Evolutionary conservation across 2,888 invertebrate species (phyloP), one percentile per base, ranked within the genome.

Genomic region (Clivina fossor): DNA sequence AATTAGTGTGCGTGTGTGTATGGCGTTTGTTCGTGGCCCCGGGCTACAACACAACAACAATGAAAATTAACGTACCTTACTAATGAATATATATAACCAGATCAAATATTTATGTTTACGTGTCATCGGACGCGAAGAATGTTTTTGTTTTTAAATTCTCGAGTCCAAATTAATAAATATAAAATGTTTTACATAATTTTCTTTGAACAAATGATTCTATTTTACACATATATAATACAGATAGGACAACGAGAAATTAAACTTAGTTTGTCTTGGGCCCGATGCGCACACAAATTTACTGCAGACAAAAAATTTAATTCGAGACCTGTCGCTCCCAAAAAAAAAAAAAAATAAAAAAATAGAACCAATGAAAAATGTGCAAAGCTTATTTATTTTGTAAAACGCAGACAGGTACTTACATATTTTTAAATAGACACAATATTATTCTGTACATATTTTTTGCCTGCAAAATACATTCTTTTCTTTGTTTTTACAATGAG

Each of bases 381-480:
- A 50, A 50, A 32, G 16, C 41, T 33, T 32, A 50, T 37, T 38
- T 38, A 13, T 41, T 41, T 18, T 40, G n/a, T n/a, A 40, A 33
- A 43, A 24, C 43, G 51, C 51, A 37, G 44, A 53, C 53, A 53
- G 35, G 49, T 35, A 51, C 32, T 51, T 51, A n/a, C n/a, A n/a
- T n/a, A n/a, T n/a, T 15, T 53, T 37, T 41, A n/a, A n/a, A n/a
- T n/a, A 40, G 43, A 43, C 30, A 51, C 43, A 33, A 30, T 26
- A 40, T 53, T 26, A n/a, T 55, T 55, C 47, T 55, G 55, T 55
- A 55, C 55, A 55, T 53, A 53, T 44, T 26, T 50, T 53, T 53
- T 53, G 53, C 44, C 53, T 53, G 53, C 53, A 53, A 44, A n/a
- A 49, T 49, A 38, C 30, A 40, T n/a, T n/a, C n/a, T n/a, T n/a